Base-by-base conservation (phyloP, 1,140 invertebrate species). In the Amphibalanus amphitrite region DNA sequence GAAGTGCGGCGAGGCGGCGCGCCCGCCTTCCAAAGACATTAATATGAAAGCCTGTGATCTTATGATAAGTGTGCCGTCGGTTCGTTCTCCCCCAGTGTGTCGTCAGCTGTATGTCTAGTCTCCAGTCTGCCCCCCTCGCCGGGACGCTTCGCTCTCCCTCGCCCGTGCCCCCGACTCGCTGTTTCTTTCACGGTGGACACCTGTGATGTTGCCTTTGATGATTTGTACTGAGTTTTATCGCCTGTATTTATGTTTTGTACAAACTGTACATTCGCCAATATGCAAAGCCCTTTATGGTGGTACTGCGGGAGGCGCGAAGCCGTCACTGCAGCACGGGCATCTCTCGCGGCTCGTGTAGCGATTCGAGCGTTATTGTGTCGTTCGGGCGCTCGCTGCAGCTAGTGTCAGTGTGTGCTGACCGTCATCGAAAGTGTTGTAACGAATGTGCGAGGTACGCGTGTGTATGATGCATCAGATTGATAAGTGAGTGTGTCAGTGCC, bases 11-110 rank as follows among this genome's bases (percentile, higher is more conserved):
- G 47, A 59, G 13, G 47, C 13, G 13, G 47, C 1, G 47, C 47
- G 47, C 20, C 47, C 47, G 47, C 47, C 47, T 59, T 59, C 47
- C 47, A 59, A 59, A 59, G 47, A 59, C 47, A 59, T 59, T 59
- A 59, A 59, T 59, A 59, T 59, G 47, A 59, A 59, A 59, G 47
- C 47, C 47, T 59, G 47, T 59, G 47, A 59, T 59, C 47, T 59
- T 59, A 59, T 59, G 47, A 59, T 59, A 59, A 59, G 47, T 59
- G 47, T 59, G n/a, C n/a, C 47, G 10, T 4, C 33, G 4, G 47
- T 13, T 59, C 23, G 47, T 59, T 59, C 23, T 59, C 47, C 20
- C 10, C 47, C 13, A 20, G 20, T 59, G 10, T 59, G 47, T 6
- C 23, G 20, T 59, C 47, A 59, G 47, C 47, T 59, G 47, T 59